Evolutionary conservation across 30 jellyfish, hydroid and myxozoan genomes (phyloP), one percentile per base, ranked within the genome.

Genomic region (Turritopsis dohrnii): DNA sequence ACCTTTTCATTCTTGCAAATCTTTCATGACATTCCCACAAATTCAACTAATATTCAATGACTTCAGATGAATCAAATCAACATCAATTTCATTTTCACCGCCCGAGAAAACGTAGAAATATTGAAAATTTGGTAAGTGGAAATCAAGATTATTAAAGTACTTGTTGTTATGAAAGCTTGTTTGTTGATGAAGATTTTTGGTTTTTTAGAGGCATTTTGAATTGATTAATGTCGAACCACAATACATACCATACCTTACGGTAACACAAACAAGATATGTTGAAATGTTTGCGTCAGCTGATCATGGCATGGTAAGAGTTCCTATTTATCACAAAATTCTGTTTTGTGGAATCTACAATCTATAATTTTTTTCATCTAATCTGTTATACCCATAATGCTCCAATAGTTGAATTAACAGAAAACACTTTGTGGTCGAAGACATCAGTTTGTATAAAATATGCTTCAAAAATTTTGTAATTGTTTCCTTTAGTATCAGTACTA

Each of bases 201-300:
- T 1, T 69, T n/a, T 52, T 77, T 29, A 77, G 85, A 23, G 71
- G 5, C 74, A 60, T 18, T 29, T 16, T 1, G 66, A 24, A 66
- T 28, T 77, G 29, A 29, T 26, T 52, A 77, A 77, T 77, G 96
- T 93, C 21, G 96, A 93, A 52, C 94, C 89, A 0, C 95, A 83
- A 83, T 93, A 93, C 73, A 65, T 76, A 24, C 81, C 71, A 26
- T 93, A 93, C 65, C 88, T 89, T 21, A 81, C 87, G 1, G 82
- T 89, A 52, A 80, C 83, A 65, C 82, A 85, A 52, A 84, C 96
- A n/a, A 74, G 96, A 85, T 94, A 75, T 79, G 74, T 86, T 29
- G 99, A 94, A 76, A 52, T 85, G 84, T 86, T 66, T 69, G 88
- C 84, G 5, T 89, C 81, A 31, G 89, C 86, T 28, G 99, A 94